phyloP scores from a whole-genome alignment of 2,888 invertebrate species.

The Leucophenga maculata region DNA sequence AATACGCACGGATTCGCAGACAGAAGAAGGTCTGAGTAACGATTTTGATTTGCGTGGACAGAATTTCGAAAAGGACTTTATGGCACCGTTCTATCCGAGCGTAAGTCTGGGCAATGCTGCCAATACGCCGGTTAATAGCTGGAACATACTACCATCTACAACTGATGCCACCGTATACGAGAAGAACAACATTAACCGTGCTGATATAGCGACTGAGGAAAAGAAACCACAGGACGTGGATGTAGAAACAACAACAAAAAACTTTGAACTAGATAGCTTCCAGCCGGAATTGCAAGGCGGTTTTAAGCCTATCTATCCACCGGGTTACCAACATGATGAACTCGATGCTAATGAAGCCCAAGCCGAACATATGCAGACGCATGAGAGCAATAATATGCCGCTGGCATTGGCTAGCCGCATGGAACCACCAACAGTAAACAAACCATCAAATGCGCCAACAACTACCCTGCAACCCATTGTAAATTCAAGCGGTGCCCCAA shows the following conservation, averaged over 20 bases:
- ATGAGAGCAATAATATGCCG: conserved; percentile 48
- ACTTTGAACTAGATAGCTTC: conserved; percentile 79
- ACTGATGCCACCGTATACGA: conserved; percentile 58
- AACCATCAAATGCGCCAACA: conserved; percentile 27
- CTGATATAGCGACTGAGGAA: conserved; percentile 55
- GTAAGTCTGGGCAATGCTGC: conserved; percentile 75
- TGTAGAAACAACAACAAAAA: conserved; percentile 70
- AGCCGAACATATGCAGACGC: conserved; percentile 30
- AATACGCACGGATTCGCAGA: conserved; percentile 70
- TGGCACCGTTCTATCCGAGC: conserved; percentile 81
- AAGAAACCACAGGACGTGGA: conserved; percentile 40
- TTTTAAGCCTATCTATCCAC: conserved; percentile 79
- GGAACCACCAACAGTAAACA: conserved; percentile 37
- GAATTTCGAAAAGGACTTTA: conserved; percentile 74
- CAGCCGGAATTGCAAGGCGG: conserved; percentile 81
- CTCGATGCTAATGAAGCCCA: conserved; percentile 43
- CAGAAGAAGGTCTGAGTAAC: conserved; percentile 61
- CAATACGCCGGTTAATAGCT: conserved; percentile 74
- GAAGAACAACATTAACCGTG: conserved; percentile 69
- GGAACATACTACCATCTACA: conserved; percentile 75
- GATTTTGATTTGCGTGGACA: conserved; percentile 70
- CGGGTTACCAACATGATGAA: conserved; percentile 62
- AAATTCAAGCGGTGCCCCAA: conserved; percentile 27
- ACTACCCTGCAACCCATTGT: conserved; percentile 33
- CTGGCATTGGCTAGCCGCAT: conserved; percentile 53